Conservation (phyloP, 2,797 vertebrate species). For the Enoplosus armatus region DNA sequence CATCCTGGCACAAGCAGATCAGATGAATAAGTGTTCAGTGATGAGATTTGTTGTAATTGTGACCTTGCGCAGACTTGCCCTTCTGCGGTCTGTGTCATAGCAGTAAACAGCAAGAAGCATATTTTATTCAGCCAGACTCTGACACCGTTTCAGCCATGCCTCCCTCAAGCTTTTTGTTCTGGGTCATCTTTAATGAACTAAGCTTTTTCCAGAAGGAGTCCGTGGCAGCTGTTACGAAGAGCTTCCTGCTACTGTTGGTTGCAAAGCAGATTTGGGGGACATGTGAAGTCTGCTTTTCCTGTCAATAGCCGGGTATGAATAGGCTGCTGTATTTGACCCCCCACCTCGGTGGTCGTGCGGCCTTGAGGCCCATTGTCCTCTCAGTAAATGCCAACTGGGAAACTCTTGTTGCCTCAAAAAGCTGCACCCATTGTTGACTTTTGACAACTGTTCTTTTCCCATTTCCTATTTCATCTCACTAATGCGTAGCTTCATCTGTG, state of each 20-base stretch:
- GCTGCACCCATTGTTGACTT: conserved; percentile 57
- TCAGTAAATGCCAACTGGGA: conserved; percentile 64
- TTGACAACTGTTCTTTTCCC: conserved; percentile 67
- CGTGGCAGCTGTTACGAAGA: conserved; percentile 44
- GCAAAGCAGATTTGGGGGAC: conserved; percentile 58
- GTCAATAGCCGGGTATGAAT: conserved; percentile 70
- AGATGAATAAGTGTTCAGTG: conserved; percentile 26
- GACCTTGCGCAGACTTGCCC: conserved; percentile 30
- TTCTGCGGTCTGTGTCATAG: conserved; percentile 19
- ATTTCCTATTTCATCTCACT: conserved; percentile 58
- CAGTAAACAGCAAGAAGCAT: conserved; percentile 37
- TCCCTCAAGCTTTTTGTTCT: conserved; percentile 61
- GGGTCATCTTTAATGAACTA: conserved; percentile 70
- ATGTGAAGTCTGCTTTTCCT: conserved; percentile 67
- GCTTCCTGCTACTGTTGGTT: conserved; percentile 72
- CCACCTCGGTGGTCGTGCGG: conserved; percentile 56
- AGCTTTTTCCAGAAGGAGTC: conserved; percentile 30
- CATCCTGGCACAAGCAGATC: conserved; percentile 19
- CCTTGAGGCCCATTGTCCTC: conserved; percentile 71
- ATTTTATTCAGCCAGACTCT: conserved; percentile 42
- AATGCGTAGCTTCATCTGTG: conserved; percentile 31
- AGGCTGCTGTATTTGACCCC: conserved; percentile 49
- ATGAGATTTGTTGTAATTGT: conserved; percentile 48
- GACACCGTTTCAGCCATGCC: conserved; percentile 53
- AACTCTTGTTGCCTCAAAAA: conserved; percentile 53